phyloP scores from a whole-genome alignment of 2,113 vertebrate genomes.

The Hirundichthys speculiger region DNA sequence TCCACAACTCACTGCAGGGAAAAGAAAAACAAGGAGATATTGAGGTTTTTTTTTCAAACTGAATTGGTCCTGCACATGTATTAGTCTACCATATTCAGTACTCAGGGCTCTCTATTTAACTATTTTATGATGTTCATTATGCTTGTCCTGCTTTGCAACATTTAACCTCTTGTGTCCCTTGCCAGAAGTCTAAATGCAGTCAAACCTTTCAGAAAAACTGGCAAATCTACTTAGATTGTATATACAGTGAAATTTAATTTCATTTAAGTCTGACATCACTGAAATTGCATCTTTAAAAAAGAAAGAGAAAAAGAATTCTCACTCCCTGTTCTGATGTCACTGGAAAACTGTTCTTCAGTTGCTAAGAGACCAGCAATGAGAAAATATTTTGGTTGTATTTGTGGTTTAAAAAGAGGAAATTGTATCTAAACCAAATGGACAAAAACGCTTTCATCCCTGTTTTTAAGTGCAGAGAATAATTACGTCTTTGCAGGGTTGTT shows the following conservation, averaged over 20 bases:
- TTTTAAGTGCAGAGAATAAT: constrained; percentile 57
- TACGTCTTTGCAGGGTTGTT: constrained; percentile 41
- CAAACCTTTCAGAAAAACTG: constrained; percentile 11
- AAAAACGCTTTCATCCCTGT: constrained; percentile 67
- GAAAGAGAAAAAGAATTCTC: constrained; percentile 38
- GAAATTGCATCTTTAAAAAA: constrained; percentile 50
- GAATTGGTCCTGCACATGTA: constrained; percentile 28
- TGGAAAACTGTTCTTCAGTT: constrained; percentile 81
- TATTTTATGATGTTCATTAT: constrained; percentile 7
- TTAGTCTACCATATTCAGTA: background rate
- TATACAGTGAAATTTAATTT: constrained; percentile 57
- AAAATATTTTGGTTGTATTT: constrained; percentile 80
- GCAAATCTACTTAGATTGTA: constrained; percentile 40
- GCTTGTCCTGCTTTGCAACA: constrained; percentile 2
- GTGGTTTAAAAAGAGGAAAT: constrained; percentile 68
- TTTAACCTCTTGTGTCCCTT: constrained; percentile 13
- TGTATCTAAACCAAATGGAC: constrained; percentile 60
- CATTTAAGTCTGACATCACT: constrained; percentile 60
- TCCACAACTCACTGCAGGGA: constrained; percentile 42
- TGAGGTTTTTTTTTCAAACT: constrained; percentile 33
- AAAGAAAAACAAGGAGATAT: constrained; percentile 28
- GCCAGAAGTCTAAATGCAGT: constrained; percentile 6
- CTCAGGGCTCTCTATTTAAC: background rate
- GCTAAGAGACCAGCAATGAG: constrained; percentile 78
- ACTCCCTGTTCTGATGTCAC: constrained; percentile 75